Percentiles rank a stretch among this genome's conserved stretches.
phyloP scores from a whole-genome alignment of 2,113 vertebrate genomes.

The Cacatua alba region DNA sequence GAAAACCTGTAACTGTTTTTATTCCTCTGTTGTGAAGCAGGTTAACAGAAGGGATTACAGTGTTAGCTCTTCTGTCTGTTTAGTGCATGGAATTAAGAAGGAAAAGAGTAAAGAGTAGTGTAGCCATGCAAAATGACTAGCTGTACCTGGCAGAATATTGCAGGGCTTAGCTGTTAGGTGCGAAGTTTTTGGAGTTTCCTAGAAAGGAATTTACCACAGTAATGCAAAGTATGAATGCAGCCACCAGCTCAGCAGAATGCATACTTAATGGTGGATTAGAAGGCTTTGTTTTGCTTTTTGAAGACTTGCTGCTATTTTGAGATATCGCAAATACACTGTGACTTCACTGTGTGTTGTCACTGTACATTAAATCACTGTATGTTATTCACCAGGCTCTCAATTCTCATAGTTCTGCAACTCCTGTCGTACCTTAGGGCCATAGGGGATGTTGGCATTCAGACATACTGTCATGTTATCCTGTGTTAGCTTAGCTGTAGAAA shows the following conservation, averaged over 20 bases:
- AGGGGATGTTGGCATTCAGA: not conserved
- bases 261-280: not conserved
- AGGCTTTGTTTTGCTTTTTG: not conserved
- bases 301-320: not conserved
- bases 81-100: not conserved
- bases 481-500: not conserved
- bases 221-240: not conserved
- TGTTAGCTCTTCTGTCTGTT: not conserved
- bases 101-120: not conserved
- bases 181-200: not conserved
- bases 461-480: not conserved
- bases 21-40: not conserved
- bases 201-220: conserved; percentile 11
- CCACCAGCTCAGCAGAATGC: not conserved
- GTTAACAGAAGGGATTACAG: not conserved
- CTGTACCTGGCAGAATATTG: not conserved
- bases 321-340: not conserved
- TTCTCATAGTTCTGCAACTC: rapidly evolving
- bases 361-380: not conserved
- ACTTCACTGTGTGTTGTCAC: not conserved
- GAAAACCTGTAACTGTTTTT: not conserved
- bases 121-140: not conserved
- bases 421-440: not conserved
- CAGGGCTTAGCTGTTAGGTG: not conserved
- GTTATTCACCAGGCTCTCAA: not conserved